Evolutionary conservation across 1,140 invertebrate species (phyloP), one percentile per base, ranked within the genome.

Genomic region (silkworm (Bombyx mori)): DNA sequence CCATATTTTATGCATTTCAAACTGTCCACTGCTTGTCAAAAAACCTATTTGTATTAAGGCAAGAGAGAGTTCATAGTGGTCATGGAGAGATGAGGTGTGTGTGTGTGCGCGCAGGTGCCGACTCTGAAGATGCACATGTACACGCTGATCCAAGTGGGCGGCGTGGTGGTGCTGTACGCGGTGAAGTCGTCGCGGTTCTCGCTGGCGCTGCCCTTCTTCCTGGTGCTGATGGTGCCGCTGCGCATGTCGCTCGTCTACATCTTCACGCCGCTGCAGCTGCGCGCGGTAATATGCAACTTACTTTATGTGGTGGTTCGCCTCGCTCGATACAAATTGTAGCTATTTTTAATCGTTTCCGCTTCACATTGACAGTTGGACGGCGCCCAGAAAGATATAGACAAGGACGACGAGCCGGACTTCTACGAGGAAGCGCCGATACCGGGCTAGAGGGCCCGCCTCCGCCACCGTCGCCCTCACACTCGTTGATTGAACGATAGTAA

Each of bases 91-190:
- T 26, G 43, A 35, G 44, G 45, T 18, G 18, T 44, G 52, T 44
- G 52, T 44, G 26, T 53, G 42, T 77, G 70, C 66, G 56, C 49
- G 22, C 80, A 95, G 94, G 95, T 98, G 3, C 93, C 93, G 64
- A 97, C 96, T 0, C 90, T 92, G 77, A 97, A 97, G 79, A 97
- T 99, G 96, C 96, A 98, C 80, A 73, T 97, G 8, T 99, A 93
- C 82, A 99, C 97, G 0, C 63, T 93, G 7, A 92, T 97, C 59
- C 97, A 99, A 86, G 79, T 97, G 8, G 65, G 92, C 0, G 95
- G 94, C 71, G 88, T 98, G 50, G 90, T 89, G 0, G 55, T 95
- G 3, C 83, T 98, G 44, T 98, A 96, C 93, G 89, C 92, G 6
- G 94, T 98, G 1, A 98, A 98, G 82, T 97, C 95, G 7, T 96